phyloP scores from a whole-genome alignment of 1,140 invertebrate genomes.

The Drosophila kohkoa region DNA sequence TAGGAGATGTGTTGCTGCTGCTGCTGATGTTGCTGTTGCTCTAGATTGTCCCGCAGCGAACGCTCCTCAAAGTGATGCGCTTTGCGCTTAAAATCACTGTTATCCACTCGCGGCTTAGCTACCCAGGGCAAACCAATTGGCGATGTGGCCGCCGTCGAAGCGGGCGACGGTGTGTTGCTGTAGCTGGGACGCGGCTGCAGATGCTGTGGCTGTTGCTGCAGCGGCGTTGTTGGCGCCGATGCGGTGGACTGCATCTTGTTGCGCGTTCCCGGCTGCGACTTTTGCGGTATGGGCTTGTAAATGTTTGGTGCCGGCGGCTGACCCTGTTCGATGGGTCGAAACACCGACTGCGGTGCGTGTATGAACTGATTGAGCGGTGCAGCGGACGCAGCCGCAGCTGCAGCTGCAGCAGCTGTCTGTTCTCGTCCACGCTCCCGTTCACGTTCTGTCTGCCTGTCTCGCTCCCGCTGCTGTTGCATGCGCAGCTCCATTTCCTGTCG shows the following conservation, averaged over 20 bases:
- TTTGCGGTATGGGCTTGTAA: slow-evolving; percentile 76
- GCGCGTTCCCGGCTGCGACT: slow-evolving; percentile 30
- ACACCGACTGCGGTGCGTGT: slow-evolving; percentile 90
- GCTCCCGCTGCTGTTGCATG: slow-evolving; percentile 58
- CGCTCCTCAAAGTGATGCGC: slow-evolving; percentile 76
- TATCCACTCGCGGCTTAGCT: slow-evolving; percentile 78
- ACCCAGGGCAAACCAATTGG: slow-evolving; percentile 79
- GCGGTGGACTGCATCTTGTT: slow-evolving; percentile 2
- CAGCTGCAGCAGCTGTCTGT: neutral
- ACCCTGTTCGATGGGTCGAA: slow-evolving; percentile 86
- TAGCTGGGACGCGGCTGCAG: slow-evolving; percentile 54
- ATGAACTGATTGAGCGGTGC: slow-evolving; percentile 89
- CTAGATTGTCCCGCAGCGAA: slow-evolving; percentile 67
- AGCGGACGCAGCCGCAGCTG: too few relatives aligned
- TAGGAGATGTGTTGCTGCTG: neutral
- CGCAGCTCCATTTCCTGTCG: slow-evolving; percentile 67
- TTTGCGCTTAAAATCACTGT: slow-evolving; percentile 74
- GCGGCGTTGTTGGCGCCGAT: slow-evolving; percentile 25
- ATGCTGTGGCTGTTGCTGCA: slow-evolving; percentile 33
- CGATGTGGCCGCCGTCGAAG: slow-evolving; percentile 64
- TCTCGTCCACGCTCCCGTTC: slow-evolving; percentile 14
- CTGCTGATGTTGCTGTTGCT: slow-evolving; percentile 48
- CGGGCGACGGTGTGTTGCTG: slow-evolving; percentile 68
- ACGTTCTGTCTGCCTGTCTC: slow-evolving; percentile 22
- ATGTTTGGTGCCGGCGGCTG: slow-evolving; percentile 51